Evolutionary conservation across 2,797 vertebrate species (phyloP).

Genomic region (Euthynnus affinis): DNA sequence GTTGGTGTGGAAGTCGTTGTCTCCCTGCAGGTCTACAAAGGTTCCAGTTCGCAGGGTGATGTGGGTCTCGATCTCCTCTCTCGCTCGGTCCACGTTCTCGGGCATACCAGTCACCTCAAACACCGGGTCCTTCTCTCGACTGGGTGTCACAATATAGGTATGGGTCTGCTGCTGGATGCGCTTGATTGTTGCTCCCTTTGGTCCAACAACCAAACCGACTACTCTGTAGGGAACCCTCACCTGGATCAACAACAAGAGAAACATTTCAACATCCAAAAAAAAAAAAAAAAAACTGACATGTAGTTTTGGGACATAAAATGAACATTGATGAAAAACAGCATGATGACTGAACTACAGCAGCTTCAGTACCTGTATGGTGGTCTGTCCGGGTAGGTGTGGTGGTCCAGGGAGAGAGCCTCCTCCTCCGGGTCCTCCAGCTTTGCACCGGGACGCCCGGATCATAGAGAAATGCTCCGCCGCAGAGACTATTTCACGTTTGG

Average conservation of each 20-base stretch:
- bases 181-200: conserved; percentile 98
- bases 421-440: conserved; percentile 83
- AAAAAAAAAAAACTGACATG: background rate
- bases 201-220: conserved; percentile 96
- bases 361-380: conserved; percentile 93
- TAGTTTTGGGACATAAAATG: background rate
- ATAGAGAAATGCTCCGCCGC: conserved; percentile 98
- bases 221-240: conserved; percentile 97
- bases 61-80: conserved; percentile 98
- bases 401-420: conserved; percentile 89
- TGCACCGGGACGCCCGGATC: conserved; percentile 96
- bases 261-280: background rate
- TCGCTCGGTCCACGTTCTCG: conserved; percentile 95
- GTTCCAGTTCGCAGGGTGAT: conserved; percentile 96
- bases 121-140: conserved; percentile 96
- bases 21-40: conserved; percentile 91
- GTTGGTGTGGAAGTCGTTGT: conserved; percentile 98
- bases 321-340: background rate
- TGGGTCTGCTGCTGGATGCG: conserved; percentile 98
- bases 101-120: conserved; percentile 99
- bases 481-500: conserved; percentile 96
- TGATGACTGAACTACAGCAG: background rate
- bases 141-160: conserved; percentile 97
- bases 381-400: conserved; percentile 95
- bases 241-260: conserved; percentile 81